A percentile compares a stretch with the other conserved stretches of the same genome.
phyloP scores from a whole-genome alignment of 2,113 vertebrate species.

The Rhadina sibilatrix region DNA sequence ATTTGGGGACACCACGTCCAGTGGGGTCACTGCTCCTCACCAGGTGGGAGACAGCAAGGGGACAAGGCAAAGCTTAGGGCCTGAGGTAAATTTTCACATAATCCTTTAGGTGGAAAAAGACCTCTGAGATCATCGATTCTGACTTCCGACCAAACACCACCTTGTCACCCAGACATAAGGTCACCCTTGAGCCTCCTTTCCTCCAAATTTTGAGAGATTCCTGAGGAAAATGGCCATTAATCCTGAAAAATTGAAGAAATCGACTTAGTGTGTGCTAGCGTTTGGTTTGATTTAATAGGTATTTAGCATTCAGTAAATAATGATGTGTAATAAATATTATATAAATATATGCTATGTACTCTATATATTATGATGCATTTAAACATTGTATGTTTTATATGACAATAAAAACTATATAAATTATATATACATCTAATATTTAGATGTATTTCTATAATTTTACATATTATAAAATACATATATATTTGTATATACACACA shows the following conservation, averaged over 20 bases:
- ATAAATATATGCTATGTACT: background rate
- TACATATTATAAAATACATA: too few species aligned
- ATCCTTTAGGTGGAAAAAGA: background rate
- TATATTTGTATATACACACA: too few species aligned
- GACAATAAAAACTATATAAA: fast-evolving
- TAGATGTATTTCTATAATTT: background rate
- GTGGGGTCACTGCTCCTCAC: background rate
- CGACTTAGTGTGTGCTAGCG: too few species aligned
- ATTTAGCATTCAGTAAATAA: background rate
- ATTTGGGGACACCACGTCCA: background rate
- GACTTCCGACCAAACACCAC: background rate
- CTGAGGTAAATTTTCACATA: background rate
- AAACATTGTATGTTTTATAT: too few species aligned
- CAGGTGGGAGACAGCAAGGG: too few species aligned
- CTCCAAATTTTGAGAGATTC: too few species aligned
- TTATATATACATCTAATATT: too few species aligned
- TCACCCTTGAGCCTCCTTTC: background rate
- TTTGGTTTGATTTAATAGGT: background rate
- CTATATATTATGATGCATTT: background rate
- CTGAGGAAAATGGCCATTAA: fast-evolving
- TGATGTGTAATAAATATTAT: background rate
- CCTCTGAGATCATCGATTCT: background rate
- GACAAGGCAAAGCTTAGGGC: background rate
- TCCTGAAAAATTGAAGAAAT: background rate
- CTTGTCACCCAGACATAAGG: fast-evolving